Base-by-base conservation (phyloP, 1,140 invertebrate species). In the Phymorhynchus buccinoides region DNA sequence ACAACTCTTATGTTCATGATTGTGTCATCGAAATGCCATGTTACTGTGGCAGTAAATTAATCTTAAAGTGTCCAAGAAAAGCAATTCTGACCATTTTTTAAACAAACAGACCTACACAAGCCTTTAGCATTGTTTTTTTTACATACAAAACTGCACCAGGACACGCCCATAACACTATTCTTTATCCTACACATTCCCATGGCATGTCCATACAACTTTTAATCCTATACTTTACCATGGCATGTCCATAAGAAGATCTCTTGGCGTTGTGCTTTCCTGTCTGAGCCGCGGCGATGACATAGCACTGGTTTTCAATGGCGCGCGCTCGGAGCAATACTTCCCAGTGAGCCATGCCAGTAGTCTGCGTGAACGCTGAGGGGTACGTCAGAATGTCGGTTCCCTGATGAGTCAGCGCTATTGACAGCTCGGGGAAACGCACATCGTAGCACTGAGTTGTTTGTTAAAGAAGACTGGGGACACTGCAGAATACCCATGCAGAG, bases 291-390 rank as follows among this genome's bases (percentile, higher is more conserved):
- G 98, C 98, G 80, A 99, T 94, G 0, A 99, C 97, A 94, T 92
- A 94, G 86, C 93, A 93, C 88, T 94, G 93, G 88, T 96, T 98
- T 94, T 99, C 98, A 92, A 99, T 97, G 14, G 95, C 95, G 85
- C 95, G 91, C 83, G 93, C 91, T 83, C 95, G 86, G 7, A 95
- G 89, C 39, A 95, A 89, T 44, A 93, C 89, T 93, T 99, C 97
- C 98, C 98, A 99, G 94, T 99, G 98, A 3, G 97, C 97, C 87
- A 95, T 94, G 0, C 99, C 98, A 0, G 98, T 99, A 39, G 95
- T 94, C 81, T 96, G 95, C 2, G 98, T 99, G 92, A 99, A 99
- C 1, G 98, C 98, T 18, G 98, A 98, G 14, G 98, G 98, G 93
- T 95, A 99, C 0, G 98, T 97, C 0, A 99, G 91, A 84, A 99